Conservation (phyloP, 2,797 vertebrate genomes). For the Sebastolobus alascanus region DNA sequence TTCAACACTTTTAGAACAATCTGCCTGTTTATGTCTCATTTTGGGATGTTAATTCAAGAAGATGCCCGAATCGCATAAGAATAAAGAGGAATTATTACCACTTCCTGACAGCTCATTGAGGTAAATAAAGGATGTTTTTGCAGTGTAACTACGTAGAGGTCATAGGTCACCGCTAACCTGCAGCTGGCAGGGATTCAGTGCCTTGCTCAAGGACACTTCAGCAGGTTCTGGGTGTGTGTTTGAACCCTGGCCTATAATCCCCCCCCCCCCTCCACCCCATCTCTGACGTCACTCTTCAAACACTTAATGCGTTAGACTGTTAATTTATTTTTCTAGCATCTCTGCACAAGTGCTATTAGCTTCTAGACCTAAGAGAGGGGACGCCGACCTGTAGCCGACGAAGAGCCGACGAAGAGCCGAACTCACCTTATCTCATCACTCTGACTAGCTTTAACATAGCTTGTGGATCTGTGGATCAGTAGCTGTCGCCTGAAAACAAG, state of each 20-base stretch:
- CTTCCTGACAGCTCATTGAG: not conserved
- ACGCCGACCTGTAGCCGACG: conserved; percentile 63
- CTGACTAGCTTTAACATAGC: conserved; percentile 94
- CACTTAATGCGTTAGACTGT: conserved; percentile 75
- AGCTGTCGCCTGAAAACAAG: conserved; percentile 85
- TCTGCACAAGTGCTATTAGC: conserved; percentile 85
- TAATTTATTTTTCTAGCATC: conserved; percentile 82
- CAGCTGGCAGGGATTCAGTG: conserved; percentile 52
- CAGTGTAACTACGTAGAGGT: conserved; percentile 37
- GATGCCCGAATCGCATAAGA: not conserved
- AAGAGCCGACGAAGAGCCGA: conserved; percentile 38
- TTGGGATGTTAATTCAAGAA: not conserved
- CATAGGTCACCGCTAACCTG: conserved; percentile 31
- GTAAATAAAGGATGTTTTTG: not conserved
- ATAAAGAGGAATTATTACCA: too few species aligned
- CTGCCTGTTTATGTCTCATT: not conserved
- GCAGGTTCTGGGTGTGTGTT: conserved; percentile 45
- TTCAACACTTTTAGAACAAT: not conserved
- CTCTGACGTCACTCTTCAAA: conserved; percentile 42
- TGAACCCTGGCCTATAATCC: conserved; percentile 1
- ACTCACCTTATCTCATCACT: conserved; percentile 71
- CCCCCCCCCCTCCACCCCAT: not conserved
- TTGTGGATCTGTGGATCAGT: conserved; percentile 90
- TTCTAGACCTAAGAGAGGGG: conserved; percentile 87
- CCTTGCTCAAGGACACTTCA: conserved; percentile 67